These are phyloP conservation scores for Leptobrachium ailaonicum DNA, from an alignment of 2,113 vertebrate species.

Conservation along the genomic window DNA sequence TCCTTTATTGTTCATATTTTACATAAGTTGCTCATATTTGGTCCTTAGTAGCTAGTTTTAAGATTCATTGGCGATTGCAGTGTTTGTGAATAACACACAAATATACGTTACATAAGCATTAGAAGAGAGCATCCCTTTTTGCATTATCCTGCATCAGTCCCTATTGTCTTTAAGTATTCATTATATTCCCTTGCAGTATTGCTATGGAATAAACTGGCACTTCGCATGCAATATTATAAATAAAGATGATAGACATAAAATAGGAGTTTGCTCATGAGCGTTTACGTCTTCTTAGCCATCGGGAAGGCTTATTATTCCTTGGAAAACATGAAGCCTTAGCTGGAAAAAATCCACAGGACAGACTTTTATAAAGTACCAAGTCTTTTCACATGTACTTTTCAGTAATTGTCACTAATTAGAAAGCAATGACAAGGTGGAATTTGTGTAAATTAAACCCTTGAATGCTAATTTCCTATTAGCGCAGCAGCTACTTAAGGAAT, in stretches of 20 bases:
- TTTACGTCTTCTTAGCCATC: neutral
- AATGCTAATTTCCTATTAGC: constrained; percentile 43
- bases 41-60: too few relatives aligned
- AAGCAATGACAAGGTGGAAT: constrained; percentile 47
- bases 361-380: constrained; percentile 31
- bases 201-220: neutral
- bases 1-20: too few relatives aligned
- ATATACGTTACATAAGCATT: too few relatives aligned
- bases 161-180: too few relatives aligned
- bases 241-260: neutral
- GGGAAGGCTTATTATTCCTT: constrained; percentile 23
- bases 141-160: too few relatives aligned
- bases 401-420: constrained; percentile 45
- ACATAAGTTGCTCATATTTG: too few relatives aligned
- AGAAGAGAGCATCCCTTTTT: too few relatives aligned
- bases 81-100: too few relatives aligned
- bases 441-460: constrained; percentile 47
- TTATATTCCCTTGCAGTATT: neutral
- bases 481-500: constrained; percentile 43
- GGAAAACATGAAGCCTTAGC: constrained; percentile 2
- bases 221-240: neutral
- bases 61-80: too few relatives aligned
- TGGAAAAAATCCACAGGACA: constrained; percentile 21
- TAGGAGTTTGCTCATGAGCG: neutral
- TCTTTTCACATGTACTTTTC: constrained; percentile 30